These are phyloP conservation scores for Trachelus iudaicus DNA, from an alignment of 2,888 invertebrate species.

Conservation along the genomic window DNA sequence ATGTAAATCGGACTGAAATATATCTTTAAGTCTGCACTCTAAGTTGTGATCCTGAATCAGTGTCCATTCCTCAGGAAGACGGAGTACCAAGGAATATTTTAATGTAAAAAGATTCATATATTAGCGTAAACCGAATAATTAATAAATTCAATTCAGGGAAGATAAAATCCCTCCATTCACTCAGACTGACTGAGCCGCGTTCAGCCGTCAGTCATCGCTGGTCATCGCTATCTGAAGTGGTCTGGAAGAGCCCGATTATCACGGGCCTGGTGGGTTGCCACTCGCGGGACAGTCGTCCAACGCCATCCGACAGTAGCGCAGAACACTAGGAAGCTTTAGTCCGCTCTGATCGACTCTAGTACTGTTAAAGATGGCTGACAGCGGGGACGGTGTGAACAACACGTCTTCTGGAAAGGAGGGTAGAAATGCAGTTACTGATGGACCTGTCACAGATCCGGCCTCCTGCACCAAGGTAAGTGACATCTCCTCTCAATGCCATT, in stretches of 20 bases:
- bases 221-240: background rate
- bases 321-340: background rate
- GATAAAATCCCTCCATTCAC: background rate
- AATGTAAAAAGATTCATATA: background rate
- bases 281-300: background rate
- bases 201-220: background rate
- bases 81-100: background rate
- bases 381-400: constrained; percentile 52
- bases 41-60: background rate
- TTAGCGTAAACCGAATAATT: background rate
- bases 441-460: constrained; percentile 82
- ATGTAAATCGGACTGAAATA: background rate
- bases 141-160: background rate
- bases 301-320: background rate
- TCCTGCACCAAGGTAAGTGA: constrained; percentile 70
- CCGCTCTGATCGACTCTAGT: constrained; percentile 37
- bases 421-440: constrained; percentile 72
- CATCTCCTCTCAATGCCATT: background rate
- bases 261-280: background rate
- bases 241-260: background rate
- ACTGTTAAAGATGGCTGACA: constrained; percentile 60
- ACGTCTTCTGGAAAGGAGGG: constrained; percentile 55
- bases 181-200: background rate
- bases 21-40: background rate
- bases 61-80: background rate